These are phyloP conservation scores for Oceanodroma tethys DNA, from an alignment of 2,113 vertebrate species.

Conservation along the genomic window DNA sequence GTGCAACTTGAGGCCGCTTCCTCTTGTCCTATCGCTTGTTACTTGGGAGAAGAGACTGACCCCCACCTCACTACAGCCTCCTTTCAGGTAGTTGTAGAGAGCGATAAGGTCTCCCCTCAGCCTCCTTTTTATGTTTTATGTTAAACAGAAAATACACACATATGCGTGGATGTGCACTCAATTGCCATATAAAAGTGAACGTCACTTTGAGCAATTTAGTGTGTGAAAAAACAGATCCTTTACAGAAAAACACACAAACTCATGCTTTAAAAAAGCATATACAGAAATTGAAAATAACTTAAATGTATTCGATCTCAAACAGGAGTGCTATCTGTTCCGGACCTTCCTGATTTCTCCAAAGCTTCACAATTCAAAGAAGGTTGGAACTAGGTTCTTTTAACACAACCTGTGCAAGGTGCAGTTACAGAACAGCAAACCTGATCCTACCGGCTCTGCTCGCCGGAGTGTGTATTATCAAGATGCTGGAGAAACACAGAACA, in stretches of 20 bases:
- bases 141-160: not conserved
- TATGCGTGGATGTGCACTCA: not conserved
- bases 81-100: not conserved
- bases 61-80: fast-evolving
- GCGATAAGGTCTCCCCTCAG: fast-evolving
- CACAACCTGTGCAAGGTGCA: not conserved
- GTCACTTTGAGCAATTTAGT: not conserved
- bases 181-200: not conserved
- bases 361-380: not conserved
- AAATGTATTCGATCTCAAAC: not conserved
- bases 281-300: not conserved
- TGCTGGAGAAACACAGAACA: not conserved
- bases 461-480: not conserved
- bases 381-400: not conserved
- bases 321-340: not conserved
- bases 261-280: not conserved
- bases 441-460: not conserved
- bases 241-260: not conserved
- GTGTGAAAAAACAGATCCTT: not conserved
- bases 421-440: not conserved
- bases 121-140: not conserved
- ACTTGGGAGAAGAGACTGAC: fast-evolving
- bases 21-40: not conserved
- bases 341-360: not conserved
- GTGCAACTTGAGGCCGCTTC: fast-evolving